phyloP scores from a whole-genome alignment of 2,797 vertebrate genomes.

The Paramormyrops hopkinsi region DNA sequence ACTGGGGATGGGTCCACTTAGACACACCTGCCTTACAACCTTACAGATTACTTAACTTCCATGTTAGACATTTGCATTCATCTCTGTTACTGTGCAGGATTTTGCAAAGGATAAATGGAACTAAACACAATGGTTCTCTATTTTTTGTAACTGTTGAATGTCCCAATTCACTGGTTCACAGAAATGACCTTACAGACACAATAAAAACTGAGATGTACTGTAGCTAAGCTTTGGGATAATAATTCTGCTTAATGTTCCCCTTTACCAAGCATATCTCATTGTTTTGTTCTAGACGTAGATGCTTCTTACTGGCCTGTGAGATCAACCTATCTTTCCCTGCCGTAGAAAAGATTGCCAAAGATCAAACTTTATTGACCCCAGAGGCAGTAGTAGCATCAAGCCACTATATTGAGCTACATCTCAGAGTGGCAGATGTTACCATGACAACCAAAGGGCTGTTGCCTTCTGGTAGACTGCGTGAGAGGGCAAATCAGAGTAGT shows the following conservation, averaged over 20 bases:
- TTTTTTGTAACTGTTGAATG: neutral
- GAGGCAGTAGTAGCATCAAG: conserved; percentile 26
- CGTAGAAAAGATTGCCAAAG: conserved; percentile 22
- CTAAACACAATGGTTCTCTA: neutral
- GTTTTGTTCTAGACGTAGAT: neutral
- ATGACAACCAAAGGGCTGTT: conserved; percentile 51
- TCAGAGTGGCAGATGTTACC: conserved; percentile 43
- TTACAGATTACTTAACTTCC: neutral
- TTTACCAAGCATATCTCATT: neutral
- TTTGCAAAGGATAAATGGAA: neutral
- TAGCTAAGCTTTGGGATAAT: neutral
- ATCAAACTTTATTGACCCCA: conserved; percentile 30
- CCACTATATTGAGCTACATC: conserved; percentile 16
- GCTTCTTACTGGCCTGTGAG: neutral
- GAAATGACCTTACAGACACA: neutral
- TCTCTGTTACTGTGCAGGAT: neutral
- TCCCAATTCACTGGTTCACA: neutral
- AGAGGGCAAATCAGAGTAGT: neutral
- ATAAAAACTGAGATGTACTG: neutral
- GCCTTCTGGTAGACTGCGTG: conserved; percentile 35
- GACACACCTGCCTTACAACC: neutral
- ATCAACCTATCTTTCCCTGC: neutral
- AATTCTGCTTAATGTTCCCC: neutral
- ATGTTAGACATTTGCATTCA: neutral
- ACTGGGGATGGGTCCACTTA: neutral